A percentile compares a stretch with the other conserved stretches of the same genome.
Conservation (phyloP, 2,888 invertebrate species). For the Dolomedes plantarius region DNA sequence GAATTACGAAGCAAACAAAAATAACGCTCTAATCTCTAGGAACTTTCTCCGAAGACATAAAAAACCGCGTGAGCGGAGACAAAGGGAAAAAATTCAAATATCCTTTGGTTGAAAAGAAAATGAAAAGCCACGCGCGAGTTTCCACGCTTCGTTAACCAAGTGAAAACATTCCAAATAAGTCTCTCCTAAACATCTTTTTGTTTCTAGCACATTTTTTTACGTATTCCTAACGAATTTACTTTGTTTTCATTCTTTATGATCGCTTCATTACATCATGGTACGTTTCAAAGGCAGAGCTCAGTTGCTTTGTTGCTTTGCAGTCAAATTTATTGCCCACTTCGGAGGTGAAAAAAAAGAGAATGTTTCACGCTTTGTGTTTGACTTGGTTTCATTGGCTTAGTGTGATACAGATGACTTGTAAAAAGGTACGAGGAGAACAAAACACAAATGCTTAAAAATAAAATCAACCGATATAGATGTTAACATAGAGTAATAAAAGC, state of each 20-base stretch:
- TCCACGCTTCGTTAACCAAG: conserved; percentile 29
- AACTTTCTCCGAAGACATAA: not conserved
- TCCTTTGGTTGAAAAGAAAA: not conserved
- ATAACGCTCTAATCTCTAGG: not conserved
- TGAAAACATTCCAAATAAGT: conserved; percentile 41
- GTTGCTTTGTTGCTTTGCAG: not conserved
- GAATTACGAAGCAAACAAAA: not conserved
- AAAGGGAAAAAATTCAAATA: conserved; percentile 9
- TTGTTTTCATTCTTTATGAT: conserved; percentile 1
- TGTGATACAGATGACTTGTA: not conserved
- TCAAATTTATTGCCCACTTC: not conserved
- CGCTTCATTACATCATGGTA: conserved; percentile 28
- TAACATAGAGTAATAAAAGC: not conserved
- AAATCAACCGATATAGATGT: not conserved
- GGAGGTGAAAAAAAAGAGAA: not conserved
- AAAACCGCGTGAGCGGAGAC: not conserved
- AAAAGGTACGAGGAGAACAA: not conserved
- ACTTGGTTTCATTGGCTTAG: not conserved
- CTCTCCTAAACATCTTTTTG: not conserved
- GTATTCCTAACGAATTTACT: not conserved
- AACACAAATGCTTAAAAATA: not conserved
- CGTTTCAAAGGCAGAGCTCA: not conserved
- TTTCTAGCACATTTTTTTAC: conserved; percentile 16
- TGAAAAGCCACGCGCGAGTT: conserved; percentile 37
- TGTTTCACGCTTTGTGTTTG: not conserved